Conservation (phyloP, 1,140 invertebrate species). For the Cyrtorhinus lividipennis region DNA sequence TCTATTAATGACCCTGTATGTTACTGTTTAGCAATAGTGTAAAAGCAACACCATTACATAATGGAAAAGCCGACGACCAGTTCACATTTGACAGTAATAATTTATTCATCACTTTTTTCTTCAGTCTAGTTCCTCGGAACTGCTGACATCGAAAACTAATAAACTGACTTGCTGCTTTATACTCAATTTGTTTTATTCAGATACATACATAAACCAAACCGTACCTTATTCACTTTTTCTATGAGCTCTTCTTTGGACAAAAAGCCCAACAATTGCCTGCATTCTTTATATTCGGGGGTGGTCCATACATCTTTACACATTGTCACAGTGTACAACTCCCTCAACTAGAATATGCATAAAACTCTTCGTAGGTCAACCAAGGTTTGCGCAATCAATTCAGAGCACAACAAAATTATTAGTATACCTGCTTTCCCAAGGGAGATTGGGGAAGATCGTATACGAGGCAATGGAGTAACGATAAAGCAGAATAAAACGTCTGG, state of each 20-base stretch:
- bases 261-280: constrained; percentile 46
- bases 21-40: no score
- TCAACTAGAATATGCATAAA: constrained; percentile 32
- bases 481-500: constrained; percentile 42
- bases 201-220: no score
- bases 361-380: no score
- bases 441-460: constrained; percentile 45
- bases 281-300: constrained; percentile 45
- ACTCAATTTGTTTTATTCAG: not conserved
- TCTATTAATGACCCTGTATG: no score
- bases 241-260: constrained; percentile 49
- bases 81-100: no score
- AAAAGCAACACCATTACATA: no score
- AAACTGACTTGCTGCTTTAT: not conserved
- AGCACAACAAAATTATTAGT: no score
- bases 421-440: constrained; percentile 52
- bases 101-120: no score
- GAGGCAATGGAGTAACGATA: constrained; percentile 45
- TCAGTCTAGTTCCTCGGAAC: not conserved
- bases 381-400: no score
- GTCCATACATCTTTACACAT: constrained; percentile 38
- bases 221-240: constrained; percentile 29
- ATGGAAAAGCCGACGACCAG: no score
- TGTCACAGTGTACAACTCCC: constrained; percentile 50
- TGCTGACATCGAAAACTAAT: not conserved